Base-by-base conservation (phyloP, 1,140 invertebrate genomes). In the Drosophila chauvacae region DNA sequence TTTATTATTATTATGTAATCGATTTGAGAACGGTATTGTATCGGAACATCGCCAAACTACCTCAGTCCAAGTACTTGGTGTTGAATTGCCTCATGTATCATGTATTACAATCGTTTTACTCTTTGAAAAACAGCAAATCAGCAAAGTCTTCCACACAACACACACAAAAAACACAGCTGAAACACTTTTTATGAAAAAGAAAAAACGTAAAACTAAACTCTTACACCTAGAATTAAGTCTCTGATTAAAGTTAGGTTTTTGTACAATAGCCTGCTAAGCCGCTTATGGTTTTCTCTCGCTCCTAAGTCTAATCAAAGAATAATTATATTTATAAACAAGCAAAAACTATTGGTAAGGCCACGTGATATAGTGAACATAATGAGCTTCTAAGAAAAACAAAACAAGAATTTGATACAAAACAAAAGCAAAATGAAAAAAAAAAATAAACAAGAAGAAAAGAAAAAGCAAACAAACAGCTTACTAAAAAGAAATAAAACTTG, bases 301-400 rank as follows among this genome's bases (percentile, higher is more conserved):
- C 68, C 48, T 78, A 78, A 74, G 59, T 63, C 51, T 66, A 83
- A 79, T 56, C 45, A 76, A 83, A 83, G 62, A 65, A 70, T 75
- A 68, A 63, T 55, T 73, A 56, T 63, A 74, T 59, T 63, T 62
- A 72, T 56, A 74, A 56, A 62, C 20, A 51, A 77, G 65, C 56
- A 51, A 51, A 66, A 62, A 44, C 56, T 86, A 86, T 58, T 88
- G 69, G 44, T 88, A 88, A 88, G 84, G 69, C 85, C 85, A 88
- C 85, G 84, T 88, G 84, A 88, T 88, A 88, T 88, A 88, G 84
- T 81, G 47, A 88, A 75, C 85, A 90, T 88, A 88, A 88, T 90
- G 73, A 88, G 85, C 68, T 72, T 88, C 80, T 87, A 88, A 88
- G 84, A 75, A 69, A 55, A 82, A 74, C 42, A 65, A 72, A 70